These are phyloP conservation scores for Herminia tarsipennalis DNA, from an alignment of 2,888 invertebrate species.

Conservation along the genomic window DNA sequence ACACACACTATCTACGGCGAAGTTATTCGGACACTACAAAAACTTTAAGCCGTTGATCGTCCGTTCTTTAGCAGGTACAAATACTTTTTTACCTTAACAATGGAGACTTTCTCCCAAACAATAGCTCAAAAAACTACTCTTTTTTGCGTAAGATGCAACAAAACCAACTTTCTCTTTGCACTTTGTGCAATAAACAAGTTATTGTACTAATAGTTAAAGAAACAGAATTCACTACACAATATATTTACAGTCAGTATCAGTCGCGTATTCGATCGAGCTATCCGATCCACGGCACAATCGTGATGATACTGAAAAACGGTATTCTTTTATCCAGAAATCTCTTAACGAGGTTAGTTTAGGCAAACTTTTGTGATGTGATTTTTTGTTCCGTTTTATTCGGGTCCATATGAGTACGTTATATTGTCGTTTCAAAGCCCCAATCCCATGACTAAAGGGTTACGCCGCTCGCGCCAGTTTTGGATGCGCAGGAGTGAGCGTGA, in stretches of 20 bases:
- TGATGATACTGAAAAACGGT: conserved; percentile 84
- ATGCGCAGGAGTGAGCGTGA: conserved; percentile 83
- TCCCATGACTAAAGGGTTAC: conserved; percentile 65
- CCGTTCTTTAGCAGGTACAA: conserved; percentile 70
- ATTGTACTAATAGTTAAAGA: conserved; percentile 46
- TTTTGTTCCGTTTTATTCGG: conserved; percentile 78
- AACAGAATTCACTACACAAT: conserved; percentile 37
- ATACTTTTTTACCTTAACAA: conserved; percentile 69
- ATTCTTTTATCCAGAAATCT: conserved; percentile 85
- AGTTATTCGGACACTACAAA: conserved; percentile 75
- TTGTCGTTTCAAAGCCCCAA: conserved; percentile 64
- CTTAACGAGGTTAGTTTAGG: conserved; percentile 85
- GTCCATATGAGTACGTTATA: conserved; percentile 79
- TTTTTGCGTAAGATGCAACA: conserved; percentile 64
- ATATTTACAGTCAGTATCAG: conserved; percentile 61
- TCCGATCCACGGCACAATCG: conserved; percentile 82
- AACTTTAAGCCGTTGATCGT: conserved; percentile 64
- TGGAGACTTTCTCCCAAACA: conserved; percentile 76
- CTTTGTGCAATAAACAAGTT: conserved; percentile 62
- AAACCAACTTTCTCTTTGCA: conserved; percentile 74
- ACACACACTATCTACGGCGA: conserved; percentile 69
- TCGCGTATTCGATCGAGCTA: conserved; percentile 71
- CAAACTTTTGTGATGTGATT: conserved; percentile 84
- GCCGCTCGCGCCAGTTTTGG: conserved; percentile 59
- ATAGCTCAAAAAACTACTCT: conserved; percentile 68